Conservation (phyloP, 2,888 invertebrate genomes). For the Hydraecia micacea region DNA sequence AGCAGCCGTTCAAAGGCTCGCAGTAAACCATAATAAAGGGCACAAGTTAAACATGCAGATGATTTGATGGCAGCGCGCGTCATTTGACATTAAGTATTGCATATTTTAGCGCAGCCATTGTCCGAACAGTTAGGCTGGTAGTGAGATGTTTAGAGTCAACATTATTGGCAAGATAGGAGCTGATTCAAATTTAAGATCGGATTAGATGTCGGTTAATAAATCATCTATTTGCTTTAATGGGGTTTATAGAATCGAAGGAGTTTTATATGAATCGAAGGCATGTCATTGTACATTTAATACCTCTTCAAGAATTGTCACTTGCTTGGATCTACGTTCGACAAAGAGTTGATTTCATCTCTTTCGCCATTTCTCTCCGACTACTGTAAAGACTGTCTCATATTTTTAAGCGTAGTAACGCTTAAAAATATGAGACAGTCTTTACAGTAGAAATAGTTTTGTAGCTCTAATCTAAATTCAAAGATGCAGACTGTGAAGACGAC, state of each 20-base stretch:
- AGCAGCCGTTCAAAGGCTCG: constrained; percentile 50
- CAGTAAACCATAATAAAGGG: constrained; percentile 62
- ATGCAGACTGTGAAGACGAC: constrained; percentile 23
- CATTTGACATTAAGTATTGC: constrained; percentile 61
- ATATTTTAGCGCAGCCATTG: constrained; percentile 60
- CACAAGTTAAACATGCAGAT: constrained; percentile 63
- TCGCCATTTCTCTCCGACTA: background rate
- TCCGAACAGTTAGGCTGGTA: constrained; percentile 34
- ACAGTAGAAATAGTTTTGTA: constrained; percentile 19
- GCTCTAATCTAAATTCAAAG: constrained; percentile 39
- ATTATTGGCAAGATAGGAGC: constrained; percentile 13
- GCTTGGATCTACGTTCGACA: background rate
- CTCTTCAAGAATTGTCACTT: background rate
- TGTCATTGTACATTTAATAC: background rate
- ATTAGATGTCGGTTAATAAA: constrained; percentile 4
- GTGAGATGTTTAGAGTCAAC: constrained; percentile 47
- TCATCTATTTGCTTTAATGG: background rate
- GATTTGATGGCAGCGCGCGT: constrained; percentile 59
- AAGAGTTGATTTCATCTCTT: background rate
- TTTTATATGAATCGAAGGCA: background rate
- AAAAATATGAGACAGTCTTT: background rate
- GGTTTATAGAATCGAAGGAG: background rate
- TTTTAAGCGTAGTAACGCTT: too few species aligned
- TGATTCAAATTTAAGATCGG: constrained; percentile 8
- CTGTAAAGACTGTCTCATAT: too few species aligned